Evolutionary conservation across 92 coral and sea anemone species (phyloP), one percentile per base, ranked within the genome.

Genomic region (Palythoa heliodiscus): DNA sequence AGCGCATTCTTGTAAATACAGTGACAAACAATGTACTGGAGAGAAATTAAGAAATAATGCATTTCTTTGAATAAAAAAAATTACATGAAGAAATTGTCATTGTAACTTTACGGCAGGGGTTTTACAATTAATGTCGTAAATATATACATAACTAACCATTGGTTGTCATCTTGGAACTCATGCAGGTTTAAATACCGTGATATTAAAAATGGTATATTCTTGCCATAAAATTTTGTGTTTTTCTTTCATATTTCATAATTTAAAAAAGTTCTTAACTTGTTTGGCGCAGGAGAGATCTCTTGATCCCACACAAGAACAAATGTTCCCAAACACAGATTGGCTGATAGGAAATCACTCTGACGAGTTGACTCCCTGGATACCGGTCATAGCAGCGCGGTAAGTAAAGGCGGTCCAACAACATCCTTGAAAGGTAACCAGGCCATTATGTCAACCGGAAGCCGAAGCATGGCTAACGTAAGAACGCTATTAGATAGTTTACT

Each of bases 291-390:
- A 94, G 77, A 86, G 77, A 63, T 86, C 98, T 50, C 86, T 96
- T 24, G 97, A 96, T 89, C 99, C 99, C 78, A 93, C 98, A 11
- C 78, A 38, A 75, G 38, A 90, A 29, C 72, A 86, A 53, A 87
- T 95, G 63, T 96, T 87, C 79, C 94, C 98, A 29, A 92, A 93
- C 50, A 88, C 88, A 43, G 99, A 96, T 54, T 96, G 99, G 99
- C 73, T 96, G 85, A 96, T 96, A 63, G 99, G 99, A 15, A 96
- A 96, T 83, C 99, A 96, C 74, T 96, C 99, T 15, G 99, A 96
- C 87, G 99, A 96, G 73, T 88, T 96, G 7, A 96, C 99, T 8
- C 99, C 99, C 14, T 96, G 99, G 99, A 89, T 96, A 76, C 99
- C 99, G 1, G 98, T 96, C 57, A 96, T 96, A 77, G 97, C 98